These are phyloP conservation scores for Cryptotermes secundus DNA, from an alignment of 1,140 invertebrate genomes.

Conservation along the genomic window DNA sequence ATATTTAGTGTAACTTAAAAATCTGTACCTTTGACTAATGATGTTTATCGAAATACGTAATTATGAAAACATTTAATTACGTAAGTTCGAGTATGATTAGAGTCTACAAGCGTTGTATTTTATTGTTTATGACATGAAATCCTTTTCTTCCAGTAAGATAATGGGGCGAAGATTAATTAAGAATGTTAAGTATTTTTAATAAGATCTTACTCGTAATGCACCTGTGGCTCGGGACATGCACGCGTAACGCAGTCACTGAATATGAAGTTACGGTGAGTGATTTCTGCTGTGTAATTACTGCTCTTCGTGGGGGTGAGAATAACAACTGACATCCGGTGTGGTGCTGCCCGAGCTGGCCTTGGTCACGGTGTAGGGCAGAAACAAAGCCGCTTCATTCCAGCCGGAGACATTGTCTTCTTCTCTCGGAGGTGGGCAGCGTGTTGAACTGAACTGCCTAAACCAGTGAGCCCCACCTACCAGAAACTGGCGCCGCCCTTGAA, in stretches of 20 bases:
- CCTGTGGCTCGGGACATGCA: neutral
- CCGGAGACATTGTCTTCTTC: neutral
- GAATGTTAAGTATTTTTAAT: neutral
- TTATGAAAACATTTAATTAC: neutral
- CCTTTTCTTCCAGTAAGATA: neutral
- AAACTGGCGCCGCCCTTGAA: neutral
- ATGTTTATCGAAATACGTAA: neutral
- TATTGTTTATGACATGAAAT: neutral
- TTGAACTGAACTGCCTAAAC: constrained; percentile 7
- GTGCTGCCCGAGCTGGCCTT: neutral
- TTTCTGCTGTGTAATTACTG: constrained; percentile 17
- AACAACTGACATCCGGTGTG: constrained; percentile 1
- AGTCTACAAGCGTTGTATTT: neutral
- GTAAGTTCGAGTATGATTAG: neutral
- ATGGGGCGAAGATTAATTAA: neutral
- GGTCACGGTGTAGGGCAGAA: neutral
- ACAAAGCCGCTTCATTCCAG: constrained; percentile 1
- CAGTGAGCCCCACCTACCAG: neutral
- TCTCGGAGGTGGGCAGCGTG: neutral
- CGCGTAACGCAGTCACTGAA: neutral
- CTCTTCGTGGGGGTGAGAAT: neutral
- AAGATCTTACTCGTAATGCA: neutral
- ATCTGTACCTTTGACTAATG: neutral
- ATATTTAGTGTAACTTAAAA: no score
- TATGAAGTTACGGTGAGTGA: neutral